phyloP scores from a whole-genome alignment of 2,888 invertebrate species.

The Nephrotoma appendiculata region DNA sequence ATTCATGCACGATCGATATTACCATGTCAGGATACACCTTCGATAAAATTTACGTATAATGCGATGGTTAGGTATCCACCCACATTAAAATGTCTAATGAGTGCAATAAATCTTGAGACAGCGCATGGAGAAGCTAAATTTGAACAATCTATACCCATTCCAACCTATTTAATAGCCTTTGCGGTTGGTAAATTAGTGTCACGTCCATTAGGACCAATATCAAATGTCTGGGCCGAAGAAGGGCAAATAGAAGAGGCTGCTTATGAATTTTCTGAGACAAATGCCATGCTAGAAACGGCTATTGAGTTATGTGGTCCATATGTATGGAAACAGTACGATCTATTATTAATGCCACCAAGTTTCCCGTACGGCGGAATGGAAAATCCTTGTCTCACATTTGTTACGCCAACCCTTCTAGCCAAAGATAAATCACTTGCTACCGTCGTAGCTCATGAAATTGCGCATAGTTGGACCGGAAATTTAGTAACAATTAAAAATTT shows the following conservation, averaged over 20 bases:
- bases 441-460: slow-evolving; percentile 90
- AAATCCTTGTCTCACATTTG: slow-evolving; percentile 90
- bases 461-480: slow-evolving; percentile 94
- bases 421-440: slow-evolving; percentile 72
- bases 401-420: slow-evolving; percentile 82
- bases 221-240: slow-evolving; percentile 81
- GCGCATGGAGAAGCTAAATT: slow-evolving; percentile 40
- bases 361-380: slow-evolving; percentile 98
- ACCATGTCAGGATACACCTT: slow-evolving; percentile 88
- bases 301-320: slow-evolving; percentile 78
- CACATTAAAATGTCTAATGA: slow-evolving; percentile 74
- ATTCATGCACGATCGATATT: slow-evolving; percentile 80
- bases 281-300: slow-evolving; percentile 65
- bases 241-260: slow-evolving; percentile 69
- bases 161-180: slow-evolving; percentile 79
- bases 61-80: slow-evolving; percentile 57
- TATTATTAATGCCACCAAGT: slow-evolving; percentile 72
- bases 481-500: slow-evolving; percentile 85
- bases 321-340: slow-evolving; percentile 81
- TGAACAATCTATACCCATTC: slow-evolving; percentile 66
- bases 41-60: slow-evolving; percentile 72
- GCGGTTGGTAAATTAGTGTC: slow-evolving; percentile 72
- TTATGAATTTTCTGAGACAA: slow-evolving; percentile 81
- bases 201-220: slow-evolving; percentile 59
- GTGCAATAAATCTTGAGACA: slow-evolving; percentile 45